phyloP scores from a whole-genome alignment of 2,888 invertebrate species.

The Linnaemya tessellans region DNA sequence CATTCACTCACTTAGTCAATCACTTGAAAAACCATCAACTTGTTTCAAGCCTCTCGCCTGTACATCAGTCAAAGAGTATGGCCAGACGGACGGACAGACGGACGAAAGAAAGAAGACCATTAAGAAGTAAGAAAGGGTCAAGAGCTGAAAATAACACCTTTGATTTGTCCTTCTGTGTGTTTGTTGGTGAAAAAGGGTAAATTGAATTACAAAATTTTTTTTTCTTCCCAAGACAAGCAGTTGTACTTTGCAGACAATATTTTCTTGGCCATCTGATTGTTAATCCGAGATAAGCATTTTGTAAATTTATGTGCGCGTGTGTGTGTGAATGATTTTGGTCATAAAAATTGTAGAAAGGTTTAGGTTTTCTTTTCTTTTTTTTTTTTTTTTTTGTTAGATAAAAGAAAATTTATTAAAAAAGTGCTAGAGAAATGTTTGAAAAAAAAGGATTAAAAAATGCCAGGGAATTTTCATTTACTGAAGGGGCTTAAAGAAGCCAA shows the following conservation, averaged over 20 bases:
- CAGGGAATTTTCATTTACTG: conserved; percentile 14
- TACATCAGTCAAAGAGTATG: conserved; percentile 11
- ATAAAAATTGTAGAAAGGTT: conserved; percentile 22
- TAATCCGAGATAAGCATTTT: conserved; percentile 57
- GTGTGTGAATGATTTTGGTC: conserved; percentile 9
- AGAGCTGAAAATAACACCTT: conserved; percentile 79
- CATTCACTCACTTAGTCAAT: conserved; percentile 72
- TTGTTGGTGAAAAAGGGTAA: conserved; percentile 33
- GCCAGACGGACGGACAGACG: no score
- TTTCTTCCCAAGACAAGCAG: conserved; percentile 45
- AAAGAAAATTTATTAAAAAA: conserved; percentile 13
- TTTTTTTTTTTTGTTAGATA: conserved; percentile 32
- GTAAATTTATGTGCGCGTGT: conserved; percentile 1
- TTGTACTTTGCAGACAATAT: conserved; percentile 54
- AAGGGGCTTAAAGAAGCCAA: conserved; percentile 15
- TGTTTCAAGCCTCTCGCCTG: conserved; percentile 17
- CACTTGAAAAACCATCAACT: conserved; percentile 63
- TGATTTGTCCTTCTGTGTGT: conserved; percentile 76
- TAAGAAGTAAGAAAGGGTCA: conserved; percentile 76
- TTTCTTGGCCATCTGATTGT: conserved; percentile 68
- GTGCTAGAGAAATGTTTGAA: conserved; percentile 23
- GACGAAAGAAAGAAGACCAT: conserved; percentile 21
- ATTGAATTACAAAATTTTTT: conserved; percentile 57
- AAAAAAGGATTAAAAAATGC: conserved; percentile 55
- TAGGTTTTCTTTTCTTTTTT: conserved; percentile 27